phyloP scores from a whole-genome alignment of 1,140 invertebrate genomes.

The Platyura marginata region DNA sequence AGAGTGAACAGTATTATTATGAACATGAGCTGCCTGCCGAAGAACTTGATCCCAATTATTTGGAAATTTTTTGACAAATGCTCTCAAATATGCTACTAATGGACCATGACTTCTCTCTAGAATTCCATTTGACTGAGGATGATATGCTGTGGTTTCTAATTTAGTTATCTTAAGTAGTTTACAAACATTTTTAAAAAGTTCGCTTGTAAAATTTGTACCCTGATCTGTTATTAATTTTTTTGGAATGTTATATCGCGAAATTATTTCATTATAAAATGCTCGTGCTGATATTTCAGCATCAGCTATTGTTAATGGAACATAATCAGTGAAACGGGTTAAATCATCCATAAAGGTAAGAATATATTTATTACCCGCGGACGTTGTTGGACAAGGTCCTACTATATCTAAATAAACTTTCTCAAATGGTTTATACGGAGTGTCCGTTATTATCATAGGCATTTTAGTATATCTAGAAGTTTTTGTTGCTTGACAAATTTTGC shows the following conservation, averaged over 20 bases:
- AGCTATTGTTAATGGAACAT: neutral
- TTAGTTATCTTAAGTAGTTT: too few relatives aligned
- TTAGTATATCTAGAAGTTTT: neutral
- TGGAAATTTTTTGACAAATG: neutral
- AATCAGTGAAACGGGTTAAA: neutral
- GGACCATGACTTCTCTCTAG: neutral
- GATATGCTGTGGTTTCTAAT: neutral
- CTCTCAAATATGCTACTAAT: neutral
- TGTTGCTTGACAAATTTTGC: neutral
- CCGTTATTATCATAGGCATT: neutral
- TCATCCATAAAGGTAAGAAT: neutral
- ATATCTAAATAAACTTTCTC: neutral
- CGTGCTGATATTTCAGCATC: neutral
- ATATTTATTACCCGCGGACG: neutral
- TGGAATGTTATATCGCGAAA: neutral
- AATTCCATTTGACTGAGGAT: neutral
- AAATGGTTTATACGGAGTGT: neutral
- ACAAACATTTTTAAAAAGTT: too few relatives aligned
- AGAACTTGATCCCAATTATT: neutral
- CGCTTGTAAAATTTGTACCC: neutral
- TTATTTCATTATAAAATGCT: neutral
- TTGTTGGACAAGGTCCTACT: neutral
- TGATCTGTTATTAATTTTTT: neutral
- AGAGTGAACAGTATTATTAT: neutral
- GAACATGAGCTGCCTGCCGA: neutral